A percentile compares a stretch with the other conserved stretches of the same genome.
Evolutionary conservation across 2,888 invertebrate species (phyloP).

Genomic region (Notodonta ziczac): DNA sequence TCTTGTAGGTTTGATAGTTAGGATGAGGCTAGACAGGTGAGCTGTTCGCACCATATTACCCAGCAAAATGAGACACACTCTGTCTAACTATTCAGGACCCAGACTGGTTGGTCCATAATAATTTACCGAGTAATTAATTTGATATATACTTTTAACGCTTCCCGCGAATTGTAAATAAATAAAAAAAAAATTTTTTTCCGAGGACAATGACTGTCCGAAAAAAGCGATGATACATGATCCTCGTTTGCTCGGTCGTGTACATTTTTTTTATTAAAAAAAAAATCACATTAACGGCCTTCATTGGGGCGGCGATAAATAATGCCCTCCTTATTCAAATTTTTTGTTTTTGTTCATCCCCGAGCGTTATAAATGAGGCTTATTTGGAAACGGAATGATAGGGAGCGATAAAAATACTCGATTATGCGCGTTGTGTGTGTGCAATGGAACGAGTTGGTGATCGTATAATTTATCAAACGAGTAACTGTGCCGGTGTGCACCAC

Average conservation of each 20-base stretch:
- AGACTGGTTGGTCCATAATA: constrained; percentile 26
- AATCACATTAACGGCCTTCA: constrained; percentile 85
- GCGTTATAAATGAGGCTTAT: constrained; percentile 84
- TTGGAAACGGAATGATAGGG: constrained; percentile 81
- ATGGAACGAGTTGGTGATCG: constrained; percentile 42
- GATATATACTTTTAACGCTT: constrained; percentile 68
- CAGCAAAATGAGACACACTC: too few species aligned
- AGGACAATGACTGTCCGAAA: constrained; percentile 83
- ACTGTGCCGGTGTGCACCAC: background rate
- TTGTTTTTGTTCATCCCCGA: constrained; percentile 81
- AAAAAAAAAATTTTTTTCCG: constrained; percentile 64
- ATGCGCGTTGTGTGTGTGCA: constrained; percentile 55
- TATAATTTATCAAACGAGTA: constrained; percentile 38
- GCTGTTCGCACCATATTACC: too few species aligned
- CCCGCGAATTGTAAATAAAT: constrained; percentile 61
- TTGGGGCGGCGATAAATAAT: constrained; percentile 85
- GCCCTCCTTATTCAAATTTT: constrained; percentile 84
- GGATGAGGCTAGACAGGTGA: too few species aligned
- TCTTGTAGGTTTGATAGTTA: too few species aligned
- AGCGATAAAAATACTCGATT: constrained; percentile 76
- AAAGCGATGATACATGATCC: constrained; percentile 83
- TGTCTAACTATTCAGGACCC: background rate
- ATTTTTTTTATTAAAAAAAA: constrained; percentile 82
- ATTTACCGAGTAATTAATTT: constrained; percentile 71
- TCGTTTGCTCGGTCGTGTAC: constrained; percentile 78